Conservation (phyloP, 2,797 vertebrate genomes). For the Triplophysa yarkandensis region DNA sequence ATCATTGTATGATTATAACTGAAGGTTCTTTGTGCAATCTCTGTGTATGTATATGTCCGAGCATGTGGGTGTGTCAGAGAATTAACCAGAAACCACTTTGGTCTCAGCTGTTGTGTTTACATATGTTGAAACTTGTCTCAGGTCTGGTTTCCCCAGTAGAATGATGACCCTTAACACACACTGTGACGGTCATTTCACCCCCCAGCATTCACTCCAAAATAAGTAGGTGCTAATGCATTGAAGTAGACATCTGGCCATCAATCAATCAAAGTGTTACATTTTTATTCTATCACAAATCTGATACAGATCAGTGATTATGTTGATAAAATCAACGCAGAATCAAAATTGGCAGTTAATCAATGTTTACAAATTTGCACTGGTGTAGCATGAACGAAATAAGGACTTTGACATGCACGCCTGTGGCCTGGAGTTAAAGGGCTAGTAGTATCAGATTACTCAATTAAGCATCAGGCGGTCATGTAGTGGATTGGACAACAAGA, state of each 20-base stretch:
- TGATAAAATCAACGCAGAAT: not conserved
- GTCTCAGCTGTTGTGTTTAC: slow-evolving; percentile 1
- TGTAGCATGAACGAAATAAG: not conserved
- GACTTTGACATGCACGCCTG: not conserved
- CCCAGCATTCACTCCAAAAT: slow-evolving; percentile 18
- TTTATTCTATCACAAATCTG: not conserved
- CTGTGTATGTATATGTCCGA: no score
- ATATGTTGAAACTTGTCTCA: not conserved
- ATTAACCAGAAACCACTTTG: not conserved
- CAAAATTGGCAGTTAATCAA: not conserved
- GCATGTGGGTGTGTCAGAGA: not conserved
- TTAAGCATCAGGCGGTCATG: not conserved
- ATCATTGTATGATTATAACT: no score
- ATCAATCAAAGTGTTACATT: not conserved
- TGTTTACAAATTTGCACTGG: not conserved
- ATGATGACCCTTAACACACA: slow-evolving; percentile 7
- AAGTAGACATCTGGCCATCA: not conserved
- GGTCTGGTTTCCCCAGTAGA: not conserved
- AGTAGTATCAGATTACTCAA: not conserved
- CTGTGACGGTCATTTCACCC: not conserved
- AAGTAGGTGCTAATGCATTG: slow-evolving; percentile 3
- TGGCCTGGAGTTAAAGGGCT: not conserved
- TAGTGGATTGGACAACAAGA: not conserved
- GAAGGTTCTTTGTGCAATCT: no score
- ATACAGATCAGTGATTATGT: not conserved